Percentiles rank a stretch among this genome's conserved stretches.
Conservation (phyloP, 2,888 invertebrate species). For the Perithous albicinctus region DNA sequence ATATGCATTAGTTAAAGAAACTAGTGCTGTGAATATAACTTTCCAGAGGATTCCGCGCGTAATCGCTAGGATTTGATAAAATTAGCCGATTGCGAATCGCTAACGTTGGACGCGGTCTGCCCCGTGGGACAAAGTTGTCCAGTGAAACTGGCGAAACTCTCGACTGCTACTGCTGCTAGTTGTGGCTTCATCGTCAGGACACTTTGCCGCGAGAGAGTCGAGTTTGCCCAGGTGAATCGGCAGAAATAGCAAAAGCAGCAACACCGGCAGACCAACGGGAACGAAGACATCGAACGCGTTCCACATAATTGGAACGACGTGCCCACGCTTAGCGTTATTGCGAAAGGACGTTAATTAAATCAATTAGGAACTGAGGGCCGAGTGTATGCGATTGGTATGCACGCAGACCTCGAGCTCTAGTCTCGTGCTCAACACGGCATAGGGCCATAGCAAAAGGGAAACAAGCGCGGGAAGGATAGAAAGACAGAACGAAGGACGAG, state of each 20-base stretch:
- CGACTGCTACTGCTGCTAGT: constrained; percentile 36
- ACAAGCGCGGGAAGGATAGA: constrained; percentile 25
- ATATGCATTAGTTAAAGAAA: constrained; percentile 16
- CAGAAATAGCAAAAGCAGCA: constrained; percentile 22
- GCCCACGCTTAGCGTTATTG: constrained; percentile 72
- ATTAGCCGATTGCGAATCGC: constrained; percentile 56
- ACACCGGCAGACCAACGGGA: constrained; percentile 35
- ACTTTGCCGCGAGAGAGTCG: constrained; percentile 44
- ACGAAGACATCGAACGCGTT: constrained; percentile 70
- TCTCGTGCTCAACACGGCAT: neutral
- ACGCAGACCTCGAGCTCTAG: constrained; percentile 65
- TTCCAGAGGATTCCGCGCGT: constrained; percentile 34
- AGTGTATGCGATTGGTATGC: constrained; percentile 76
- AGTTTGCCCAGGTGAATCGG: constrained; percentile 48
- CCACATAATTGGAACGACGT: constrained; percentile 75
- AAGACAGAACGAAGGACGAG: constrained; percentile 8
- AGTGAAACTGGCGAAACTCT: constrained; percentile 46
- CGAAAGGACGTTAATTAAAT: constrained; percentile 79
- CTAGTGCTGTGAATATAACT: constrained; percentile 22
- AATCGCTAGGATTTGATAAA: constrained; percentile 55
- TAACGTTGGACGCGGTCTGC: constrained; percentile 37
- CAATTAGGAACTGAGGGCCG: constrained; percentile 73
- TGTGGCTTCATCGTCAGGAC: constrained; percentile 46
- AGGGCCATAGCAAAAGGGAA: constrained; percentile 37
- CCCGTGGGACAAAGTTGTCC: constrained; percentile 52